phyloP scores from a whole-genome alignment of 2,113 vertebrate species.

The Pseudorasbora parva region DNA sequence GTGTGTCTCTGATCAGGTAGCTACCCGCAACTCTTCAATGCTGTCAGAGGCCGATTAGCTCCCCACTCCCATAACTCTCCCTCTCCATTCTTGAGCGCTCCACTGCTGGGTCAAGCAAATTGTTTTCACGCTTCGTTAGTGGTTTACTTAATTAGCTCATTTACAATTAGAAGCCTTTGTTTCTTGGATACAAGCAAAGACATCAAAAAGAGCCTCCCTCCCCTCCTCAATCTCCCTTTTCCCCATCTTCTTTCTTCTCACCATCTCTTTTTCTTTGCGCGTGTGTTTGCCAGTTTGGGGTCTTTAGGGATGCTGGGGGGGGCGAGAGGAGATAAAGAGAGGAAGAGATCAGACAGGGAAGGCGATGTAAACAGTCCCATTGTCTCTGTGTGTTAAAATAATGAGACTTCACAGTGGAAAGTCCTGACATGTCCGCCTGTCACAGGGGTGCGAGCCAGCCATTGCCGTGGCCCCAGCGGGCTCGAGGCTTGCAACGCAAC shows the following conservation, averaged over 20 bases:
- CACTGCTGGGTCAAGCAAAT: conserved; percentile 83
- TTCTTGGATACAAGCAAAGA: conserved; percentile 84
- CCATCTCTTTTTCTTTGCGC: conserved; percentile 46
- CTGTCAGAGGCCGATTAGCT: conserved; percentile 85
- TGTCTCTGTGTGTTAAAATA: conserved; percentile 70
- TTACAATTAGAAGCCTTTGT: conserved; percentile 88
- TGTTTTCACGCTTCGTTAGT: conserved; percentile 88
- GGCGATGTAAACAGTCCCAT: conserved; percentile 65
- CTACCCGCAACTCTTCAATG: conserved; percentile 73
- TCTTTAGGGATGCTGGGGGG: conserved; percentile 55
- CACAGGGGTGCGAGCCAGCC: conserved; percentile 54
- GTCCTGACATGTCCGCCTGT: conserved; percentile 56
- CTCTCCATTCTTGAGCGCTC: conserved; percentile 36
- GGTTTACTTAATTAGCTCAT: conserved; percentile 90
- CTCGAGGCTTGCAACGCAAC: not conserved
- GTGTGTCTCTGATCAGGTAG: conserved; percentile 62
- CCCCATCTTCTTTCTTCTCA: conserved; percentile 56
- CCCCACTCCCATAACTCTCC: conserved; percentile 43
- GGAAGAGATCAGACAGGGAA: conserved; percentile 59
- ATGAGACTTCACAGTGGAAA: conserved; percentile 67
- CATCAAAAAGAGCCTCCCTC: conserved; percentile 77
- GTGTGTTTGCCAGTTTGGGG: conserved; percentile 62
- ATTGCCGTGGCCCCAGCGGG: conserved; percentile 37
- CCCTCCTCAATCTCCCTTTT: conserved; percentile 47
- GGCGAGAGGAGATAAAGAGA: conserved; percentile 55